These are phyloP conservation scores for Seira ritae DNA, from an alignment of 2,888 invertebrate genomes.

Conservation along the genomic window DNA sequence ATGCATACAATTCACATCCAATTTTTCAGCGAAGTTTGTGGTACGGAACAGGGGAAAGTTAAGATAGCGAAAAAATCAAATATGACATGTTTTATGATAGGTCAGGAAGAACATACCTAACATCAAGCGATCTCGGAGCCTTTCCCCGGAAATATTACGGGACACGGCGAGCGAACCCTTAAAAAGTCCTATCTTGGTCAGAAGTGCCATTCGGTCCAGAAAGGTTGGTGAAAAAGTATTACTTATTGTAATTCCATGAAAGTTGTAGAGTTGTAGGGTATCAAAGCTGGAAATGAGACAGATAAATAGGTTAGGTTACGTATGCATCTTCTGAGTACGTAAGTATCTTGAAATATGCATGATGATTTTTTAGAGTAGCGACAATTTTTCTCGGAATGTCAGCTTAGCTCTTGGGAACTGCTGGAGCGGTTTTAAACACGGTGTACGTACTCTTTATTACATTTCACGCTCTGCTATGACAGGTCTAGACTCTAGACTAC, in stretches of 20 bases:
- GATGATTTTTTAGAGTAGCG: neutral
- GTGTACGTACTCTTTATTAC: too few species aligned
- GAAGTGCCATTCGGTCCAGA: slow-evolving; percentile 45
- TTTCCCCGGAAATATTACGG: slow-evolving; percentile 70
- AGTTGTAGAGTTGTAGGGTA: neutral
- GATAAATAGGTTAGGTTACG: too few species aligned
- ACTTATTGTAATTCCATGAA: neutral
- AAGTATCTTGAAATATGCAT: neutral
- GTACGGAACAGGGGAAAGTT: neutral
- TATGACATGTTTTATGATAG: slow-evolving; percentile 28
- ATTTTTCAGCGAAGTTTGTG: too few species aligned
- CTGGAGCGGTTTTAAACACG: too few species aligned
- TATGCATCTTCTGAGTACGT: too few species aligned
- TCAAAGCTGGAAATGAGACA: too few species aligned
- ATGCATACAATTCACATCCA: too few species aligned
- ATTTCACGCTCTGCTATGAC: too few species aligned
- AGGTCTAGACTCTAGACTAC: too few species aligned
- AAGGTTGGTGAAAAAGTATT: slow-evolving; percentile 31
- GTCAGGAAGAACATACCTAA: slow-evolving; percentile 38
- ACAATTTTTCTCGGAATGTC: too few species aligned
- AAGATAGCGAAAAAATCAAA: neutral
- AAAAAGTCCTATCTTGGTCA: slow-evolving; percentile 61
- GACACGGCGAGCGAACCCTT: slow-evolving; percentile 60
- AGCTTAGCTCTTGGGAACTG: too few species aligned
- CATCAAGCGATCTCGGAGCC: slow-evolving; percentile 67